These are phyloP conservation scores for Drosophila nr. medialis DNA, from an alignment of 2,888 invertebrate genomes.

Conservation along the genomic window DNA sequence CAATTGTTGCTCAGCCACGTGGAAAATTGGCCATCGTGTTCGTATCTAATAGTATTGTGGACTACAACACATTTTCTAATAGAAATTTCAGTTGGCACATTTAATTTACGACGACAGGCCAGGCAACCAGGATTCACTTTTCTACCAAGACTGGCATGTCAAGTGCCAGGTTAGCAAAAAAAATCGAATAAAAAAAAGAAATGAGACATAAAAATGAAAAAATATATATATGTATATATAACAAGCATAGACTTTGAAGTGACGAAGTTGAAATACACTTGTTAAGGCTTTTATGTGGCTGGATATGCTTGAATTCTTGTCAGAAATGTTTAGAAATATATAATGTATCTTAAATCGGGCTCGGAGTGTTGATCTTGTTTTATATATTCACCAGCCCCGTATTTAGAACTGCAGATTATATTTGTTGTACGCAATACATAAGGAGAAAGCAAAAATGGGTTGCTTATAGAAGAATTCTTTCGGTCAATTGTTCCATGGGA, in stretches of 20 bases:
- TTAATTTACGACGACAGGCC: constrained; percentile 61
- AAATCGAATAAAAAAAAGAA: neutral
- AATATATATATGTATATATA: constrained; percentile 4
- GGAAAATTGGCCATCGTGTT: constrained; percentile 57
- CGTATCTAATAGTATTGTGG: neutral
- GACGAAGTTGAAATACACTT: neutral
- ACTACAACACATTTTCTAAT: constrained; percentile 18
- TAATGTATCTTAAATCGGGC: neutral
- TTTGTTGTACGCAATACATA: neutral
- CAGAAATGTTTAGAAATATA: neutral
- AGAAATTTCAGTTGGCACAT: constrained; percentile 29
- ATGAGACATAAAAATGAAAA: neutral
- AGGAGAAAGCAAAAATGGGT: too few relatives aligned
- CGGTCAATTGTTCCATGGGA: too few relatives aligned
- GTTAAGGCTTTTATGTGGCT: neutral
- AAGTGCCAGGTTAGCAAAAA: constrained; percentile 42
- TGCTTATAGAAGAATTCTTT: too few relatives aligned
- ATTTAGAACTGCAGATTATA: too few relatives aligned
- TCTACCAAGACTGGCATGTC: constrained; percentile 46
- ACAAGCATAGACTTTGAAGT: neutral
- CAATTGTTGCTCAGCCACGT: constrained; percentile 66
- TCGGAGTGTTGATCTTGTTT: neutral
- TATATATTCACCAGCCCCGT: too few relatives aligned
- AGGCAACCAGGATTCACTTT: constrained; percentile 43
- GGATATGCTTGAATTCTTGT: neutral